phyloP scores from a whole-genome alignment of 2,888 invertebrate species.

The Rhyacophila evoluta region DNA sequence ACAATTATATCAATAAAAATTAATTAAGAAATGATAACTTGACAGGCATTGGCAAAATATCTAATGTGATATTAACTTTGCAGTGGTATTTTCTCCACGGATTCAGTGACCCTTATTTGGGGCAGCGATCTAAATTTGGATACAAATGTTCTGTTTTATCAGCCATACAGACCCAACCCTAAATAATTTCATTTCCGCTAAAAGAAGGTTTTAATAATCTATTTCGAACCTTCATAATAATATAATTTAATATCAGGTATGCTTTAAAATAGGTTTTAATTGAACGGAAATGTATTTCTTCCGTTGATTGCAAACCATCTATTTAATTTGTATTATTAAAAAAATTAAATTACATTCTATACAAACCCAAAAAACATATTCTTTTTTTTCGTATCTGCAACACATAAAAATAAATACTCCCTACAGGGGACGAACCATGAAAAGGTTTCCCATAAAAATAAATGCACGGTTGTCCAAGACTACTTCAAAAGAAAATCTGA shows the following conservation, averaged over 20 bases:
- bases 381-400: not conserved
- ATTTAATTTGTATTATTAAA: too few relatives aligned
- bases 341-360: too few relatives aligned
- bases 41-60: too few relatives aligned
- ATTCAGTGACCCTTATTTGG: not conserved
- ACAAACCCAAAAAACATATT: too few relatives aligned
- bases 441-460: too few relatives aligned
- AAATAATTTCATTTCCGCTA: slow-evolving; percentile 6
- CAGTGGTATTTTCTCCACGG: not conserved
- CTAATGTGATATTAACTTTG: too few relatives aligned
- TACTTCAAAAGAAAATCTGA: too few relatives aligned
- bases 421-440: too few relatives aligned
- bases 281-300: not conserved
- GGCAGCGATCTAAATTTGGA: not conserved
- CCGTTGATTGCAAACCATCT: too few relatives aligned
- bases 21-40: too few relatives aligned
- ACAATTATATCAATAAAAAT: too few relatives aligned
- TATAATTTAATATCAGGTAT: not conserved
- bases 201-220: slow-evolving; percentile 16
- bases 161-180: not conserved
- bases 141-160: slow-evolving; percentile 1
- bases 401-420: not conserved
- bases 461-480: too few relatives aligned
- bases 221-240: not conserved
- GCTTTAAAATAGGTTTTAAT: not conserved